Evolutionary conservation across 2,888 invertebrate species (phyloP).

Genomic region (Dryococelus australis): DNA sequence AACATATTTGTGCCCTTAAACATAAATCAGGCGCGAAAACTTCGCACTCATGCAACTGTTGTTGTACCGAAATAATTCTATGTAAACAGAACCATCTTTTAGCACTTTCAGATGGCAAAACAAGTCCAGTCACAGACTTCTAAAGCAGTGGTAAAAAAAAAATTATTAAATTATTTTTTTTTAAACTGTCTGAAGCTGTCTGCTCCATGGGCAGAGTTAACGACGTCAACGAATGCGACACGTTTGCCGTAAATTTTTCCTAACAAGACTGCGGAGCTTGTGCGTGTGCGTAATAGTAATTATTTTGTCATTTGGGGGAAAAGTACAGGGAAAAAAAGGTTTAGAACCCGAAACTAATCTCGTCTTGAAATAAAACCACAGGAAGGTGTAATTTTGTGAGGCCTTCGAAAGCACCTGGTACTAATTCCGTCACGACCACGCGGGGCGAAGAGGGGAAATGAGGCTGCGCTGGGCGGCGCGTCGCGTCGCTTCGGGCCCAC

Average conservation of each 20-base stretch:
- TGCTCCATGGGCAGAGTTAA: too few relatives aligned
- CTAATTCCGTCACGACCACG: not conserved
- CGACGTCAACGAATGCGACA: not conserved
- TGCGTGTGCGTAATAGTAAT: slow-evolving; percentile 16
- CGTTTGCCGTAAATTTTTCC: not conserved
- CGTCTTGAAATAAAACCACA: not conserved
- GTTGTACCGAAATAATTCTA: too few relatives aligned
- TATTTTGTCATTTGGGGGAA: not conserved
- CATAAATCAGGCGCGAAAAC: too few relatives aligned
- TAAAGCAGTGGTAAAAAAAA: too few relatives aligned
- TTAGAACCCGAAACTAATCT: not conserved
- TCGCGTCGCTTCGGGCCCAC: too few relatives aligned
- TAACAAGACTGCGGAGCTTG: not conserved
- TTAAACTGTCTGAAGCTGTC: too few relatives aligned
- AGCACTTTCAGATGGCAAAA: too few relatives aligned
- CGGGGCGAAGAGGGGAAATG: not conserved
- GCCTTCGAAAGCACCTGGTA: not conserved
- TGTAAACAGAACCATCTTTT: too few relatives aligned
- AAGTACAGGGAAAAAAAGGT: not conserved
- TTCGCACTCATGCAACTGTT: too few relatives aligned
- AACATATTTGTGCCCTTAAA: too few relatives aligned
- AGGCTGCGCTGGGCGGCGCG: not conserved
- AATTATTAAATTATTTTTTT: too few relatives aligned
- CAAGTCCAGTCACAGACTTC: too few relatives aligned
- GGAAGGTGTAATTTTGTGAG: not conserved